These are phyloP conservation scores for Sebastes taczanowskii DNA, from an alignment of 2,797 vertebrate species.

Conservation along the genomic window DNA sequence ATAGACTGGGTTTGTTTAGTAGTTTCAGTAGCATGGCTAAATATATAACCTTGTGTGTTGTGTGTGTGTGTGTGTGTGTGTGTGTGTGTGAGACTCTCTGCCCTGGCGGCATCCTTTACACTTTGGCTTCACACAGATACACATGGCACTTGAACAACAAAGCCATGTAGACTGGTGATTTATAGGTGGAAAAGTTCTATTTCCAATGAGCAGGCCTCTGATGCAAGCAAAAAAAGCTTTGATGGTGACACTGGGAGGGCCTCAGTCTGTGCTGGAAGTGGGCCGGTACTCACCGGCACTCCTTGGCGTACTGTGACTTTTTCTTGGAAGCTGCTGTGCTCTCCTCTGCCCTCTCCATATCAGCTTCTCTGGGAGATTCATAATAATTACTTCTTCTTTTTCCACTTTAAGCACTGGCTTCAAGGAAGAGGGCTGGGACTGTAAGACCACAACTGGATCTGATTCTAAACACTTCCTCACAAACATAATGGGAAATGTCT, in stretches of 20 bases:
- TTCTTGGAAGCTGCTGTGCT: no score
- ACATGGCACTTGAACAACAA: slow-evolving; percentile 12
- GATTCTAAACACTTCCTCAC: neutral
- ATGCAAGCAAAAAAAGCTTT: no score
- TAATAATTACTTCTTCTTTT: no score
- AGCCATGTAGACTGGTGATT: slow-evolving; percentile 1
- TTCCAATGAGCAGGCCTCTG: slow-evolving; percentile 8
- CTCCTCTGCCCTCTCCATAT: no score
- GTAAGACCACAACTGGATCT: neutral
- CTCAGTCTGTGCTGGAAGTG: no score
- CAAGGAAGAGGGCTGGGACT: neutral
- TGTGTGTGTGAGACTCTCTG: no score
- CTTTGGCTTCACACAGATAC: neutral
- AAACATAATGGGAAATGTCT: neutral
- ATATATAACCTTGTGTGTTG: neutral
- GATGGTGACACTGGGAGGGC: neutral
- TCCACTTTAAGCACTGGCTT: no score
- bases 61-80: no score
- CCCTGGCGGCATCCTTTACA: neutral
- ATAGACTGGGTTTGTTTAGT: neutral
- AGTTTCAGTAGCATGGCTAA: neutral
- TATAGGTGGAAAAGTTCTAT: slow-evolving; percentile 25
- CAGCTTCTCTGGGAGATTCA: no score
- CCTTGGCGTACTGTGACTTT: no score
- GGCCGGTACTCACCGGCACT: no score